phyloP scores from a whole-genome alignment of 2,888 invertebrate genomes.

The Heteromyza rotundicornis region DNA sequence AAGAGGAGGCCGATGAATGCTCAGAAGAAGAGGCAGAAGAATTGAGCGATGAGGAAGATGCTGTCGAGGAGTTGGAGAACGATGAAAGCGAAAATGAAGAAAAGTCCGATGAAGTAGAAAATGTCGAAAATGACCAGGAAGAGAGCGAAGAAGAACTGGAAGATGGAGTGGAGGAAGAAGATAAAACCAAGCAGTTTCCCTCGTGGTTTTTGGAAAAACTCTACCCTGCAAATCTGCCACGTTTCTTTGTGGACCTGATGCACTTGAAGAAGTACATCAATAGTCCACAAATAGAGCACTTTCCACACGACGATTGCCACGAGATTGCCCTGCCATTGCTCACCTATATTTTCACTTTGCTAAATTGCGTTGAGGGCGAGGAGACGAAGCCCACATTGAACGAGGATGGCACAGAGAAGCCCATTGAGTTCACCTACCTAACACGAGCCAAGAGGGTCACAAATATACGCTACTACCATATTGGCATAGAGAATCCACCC shows the following conservation, averaged over 20 bases:
- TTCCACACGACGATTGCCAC: constrained; percentile 67
- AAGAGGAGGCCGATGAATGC: constrained; percentile 10
- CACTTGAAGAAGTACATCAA: constrained; percentile 71
- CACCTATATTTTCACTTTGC: constrained; percentile 65
- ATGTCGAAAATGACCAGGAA: constrained; percentile 10
- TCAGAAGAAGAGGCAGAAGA: constrained; percentile 40
- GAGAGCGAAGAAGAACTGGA: constrained; percentile 23
- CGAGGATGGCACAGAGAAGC: constrained; percentile 29
- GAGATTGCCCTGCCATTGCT: constrained; percentile 69
- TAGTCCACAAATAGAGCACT: constrained; percentile 76
- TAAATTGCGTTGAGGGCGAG: constrained; percentile 49
- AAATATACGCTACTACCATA: constrained; percentile 51
- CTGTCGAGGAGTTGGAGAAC: constrained; percentile 14
- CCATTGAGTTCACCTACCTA: constrained; percentile 53
- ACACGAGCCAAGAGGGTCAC: constrained; percentile 54
- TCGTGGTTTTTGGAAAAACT: constrained; percentile 73
- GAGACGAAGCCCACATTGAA: constrained; percentile 31
- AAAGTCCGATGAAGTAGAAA: constrained; percentile 19
- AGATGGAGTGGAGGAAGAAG: constrained; percentile 28
- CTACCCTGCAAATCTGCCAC: constrained; percentile 68
- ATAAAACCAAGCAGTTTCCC: constrained; percentile 61
- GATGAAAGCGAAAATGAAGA: constrained; percentile 22
- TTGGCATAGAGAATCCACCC: constrained; percentile 35
- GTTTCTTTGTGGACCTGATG: constrained; percentile 73
- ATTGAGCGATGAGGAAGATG: constrained; percentile 12